phyloP scores from a whole-genome alignment of 2,113 vertebrate genomes.

The Strix aluco region DNA sequence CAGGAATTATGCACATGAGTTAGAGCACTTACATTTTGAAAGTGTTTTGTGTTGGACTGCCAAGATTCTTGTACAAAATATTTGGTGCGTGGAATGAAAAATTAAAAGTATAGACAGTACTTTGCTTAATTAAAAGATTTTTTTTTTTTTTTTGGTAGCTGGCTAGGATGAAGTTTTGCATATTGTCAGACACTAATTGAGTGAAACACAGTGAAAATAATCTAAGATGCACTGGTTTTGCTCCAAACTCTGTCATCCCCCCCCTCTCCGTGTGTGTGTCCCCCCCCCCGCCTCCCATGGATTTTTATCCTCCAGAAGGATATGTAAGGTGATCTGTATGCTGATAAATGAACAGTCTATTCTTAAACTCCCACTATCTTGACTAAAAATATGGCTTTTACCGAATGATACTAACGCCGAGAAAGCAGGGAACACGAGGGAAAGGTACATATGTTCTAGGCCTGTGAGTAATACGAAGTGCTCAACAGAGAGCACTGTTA shows the following conservation, averaged over 20 bases:
- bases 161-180: not conserved
- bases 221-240: not conserved
- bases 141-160: not conserved
- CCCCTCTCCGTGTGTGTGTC: too few species aligned
- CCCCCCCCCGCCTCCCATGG: not conserved
- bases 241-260: not conserved
- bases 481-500: not conserved
- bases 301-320: not conserved
- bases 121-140: not conserved
- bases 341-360: not conserved
- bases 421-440: not conserved
- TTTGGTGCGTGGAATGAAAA: not conserved
- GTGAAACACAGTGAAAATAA: not conserved
- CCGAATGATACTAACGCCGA: fast-evolving
- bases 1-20: conserved; percentile 25
- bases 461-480: not conserved
- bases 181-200: not conserved
- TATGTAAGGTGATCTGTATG: not conserved
- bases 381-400: not conserved
- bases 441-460: not conserved
- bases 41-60: conserved; percentile 26
- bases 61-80: not conserved
- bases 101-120: not conserved
- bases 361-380: not conserved
- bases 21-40: conserved; percentile 31